Evolutionary conservation across 2,113 vertebrate species (phyloP).

Genomic region (Sigmodon hispidus): DNA sequence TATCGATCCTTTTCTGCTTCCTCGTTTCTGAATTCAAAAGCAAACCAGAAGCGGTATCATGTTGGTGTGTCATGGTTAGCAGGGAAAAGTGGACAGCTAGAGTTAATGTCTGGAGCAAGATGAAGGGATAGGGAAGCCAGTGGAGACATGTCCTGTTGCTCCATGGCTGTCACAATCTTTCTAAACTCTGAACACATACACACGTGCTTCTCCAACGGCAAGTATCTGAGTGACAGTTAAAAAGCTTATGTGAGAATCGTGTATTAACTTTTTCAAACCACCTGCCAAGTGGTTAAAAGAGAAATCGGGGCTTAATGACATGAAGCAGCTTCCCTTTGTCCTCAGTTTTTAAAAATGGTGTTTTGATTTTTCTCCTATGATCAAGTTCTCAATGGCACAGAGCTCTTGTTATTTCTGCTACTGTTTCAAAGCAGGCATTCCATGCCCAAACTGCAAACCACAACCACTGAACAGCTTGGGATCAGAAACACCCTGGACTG

Average conservation of each 20-base stretch:
- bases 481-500: no score
- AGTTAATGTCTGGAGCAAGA: background rate
- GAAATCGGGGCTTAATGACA: constrained; percentile 8
- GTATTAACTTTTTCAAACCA: constrained; percentile 35
- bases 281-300: background rate
- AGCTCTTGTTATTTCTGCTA: background rate
- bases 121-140: background rate
- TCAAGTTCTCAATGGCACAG: background rate
- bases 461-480: no score
- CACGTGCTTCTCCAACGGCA: background rate
- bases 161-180: background rate
- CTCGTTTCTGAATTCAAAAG: constrained; percentile 81
- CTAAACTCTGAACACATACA: background rate
- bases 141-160: background rate
- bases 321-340: background rate
- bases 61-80: background rate
- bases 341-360: background rate
- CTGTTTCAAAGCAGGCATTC: background rate
- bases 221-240: constrained; percentile 4
- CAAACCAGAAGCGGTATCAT: background rate
- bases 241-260: background rate
- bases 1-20: constrained; percentile 75
- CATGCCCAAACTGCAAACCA: no score
- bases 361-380: constrained; percentile 1
- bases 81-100: background rate